Evolutionary conservation across 2,797 vertebrate species (phyloP).

Genomic region (Borostomias antarcticus): DNA sequence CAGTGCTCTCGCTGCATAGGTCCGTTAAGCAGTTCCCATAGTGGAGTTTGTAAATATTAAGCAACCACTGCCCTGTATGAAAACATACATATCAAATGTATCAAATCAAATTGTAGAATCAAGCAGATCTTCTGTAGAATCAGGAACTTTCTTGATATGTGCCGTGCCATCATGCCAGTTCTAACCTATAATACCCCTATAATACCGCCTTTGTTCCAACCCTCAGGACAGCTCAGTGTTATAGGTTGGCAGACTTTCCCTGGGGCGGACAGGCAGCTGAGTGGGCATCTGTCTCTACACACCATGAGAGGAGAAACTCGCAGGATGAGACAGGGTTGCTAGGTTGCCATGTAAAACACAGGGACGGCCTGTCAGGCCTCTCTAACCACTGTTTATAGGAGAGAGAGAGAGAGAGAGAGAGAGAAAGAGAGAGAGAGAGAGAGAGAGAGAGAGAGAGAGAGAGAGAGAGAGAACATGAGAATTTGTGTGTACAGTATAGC

Average conservation of each 20-base stretch:
- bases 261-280: constrained; percentile 10
- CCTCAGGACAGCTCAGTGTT: not conserved
- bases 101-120: not conserved
- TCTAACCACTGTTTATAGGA: not conserved
- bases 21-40: no score
- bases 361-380: not conserved
- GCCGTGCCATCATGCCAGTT: not conserved
- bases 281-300: constrained; percentile 32
- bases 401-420: not conserved
- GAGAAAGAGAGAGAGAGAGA: not conserved
- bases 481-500: no score
- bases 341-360: constrained; percentile 38
- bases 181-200: not conserved
- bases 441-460: not conserved
- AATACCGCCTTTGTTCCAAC: not conserved
- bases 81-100: no score
- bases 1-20: no score
- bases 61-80: no score
- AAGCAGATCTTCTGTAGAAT: not conserved
- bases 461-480: not conserved
- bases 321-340: constrained; percentile 42
- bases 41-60: no score
- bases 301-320: constrained; percentile 28
- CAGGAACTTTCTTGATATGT: not conserved
- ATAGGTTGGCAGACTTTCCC: constrained; percentile 20